phyloP scores from a whole-genome alignment of 1,140 invertebrate genomes.

The Delia radicum region DNA sequence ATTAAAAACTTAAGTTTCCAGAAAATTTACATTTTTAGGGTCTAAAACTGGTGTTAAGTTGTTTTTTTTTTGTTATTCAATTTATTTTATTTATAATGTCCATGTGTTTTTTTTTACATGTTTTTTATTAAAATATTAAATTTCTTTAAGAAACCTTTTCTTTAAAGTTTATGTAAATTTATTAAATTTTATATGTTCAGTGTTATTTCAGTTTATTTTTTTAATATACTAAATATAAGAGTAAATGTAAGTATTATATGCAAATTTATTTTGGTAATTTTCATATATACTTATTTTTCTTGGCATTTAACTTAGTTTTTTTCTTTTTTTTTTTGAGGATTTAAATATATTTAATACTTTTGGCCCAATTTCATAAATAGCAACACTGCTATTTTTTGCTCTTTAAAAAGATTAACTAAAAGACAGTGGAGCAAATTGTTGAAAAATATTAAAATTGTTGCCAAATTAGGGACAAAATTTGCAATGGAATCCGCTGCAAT shows the following conservation, averaged over 20 bases:
- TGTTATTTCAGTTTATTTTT: not conserved
- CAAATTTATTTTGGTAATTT: constrained; percentile 17
- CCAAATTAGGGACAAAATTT: too few species aligned
- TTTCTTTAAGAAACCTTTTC: not conserved
- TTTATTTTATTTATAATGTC: not conserved
- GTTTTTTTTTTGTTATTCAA: not conserved
- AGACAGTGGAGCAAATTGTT: not conserved
- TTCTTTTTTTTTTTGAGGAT: not conserved
- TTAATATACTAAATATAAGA: too few species aligned
- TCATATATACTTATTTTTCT: not conserved
- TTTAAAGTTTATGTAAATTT: not conserved
- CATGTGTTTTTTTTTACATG: not conserved
- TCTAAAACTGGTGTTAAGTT: not conserved
- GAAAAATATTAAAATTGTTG: too few species aligned
- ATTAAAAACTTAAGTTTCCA: too few species aligned
- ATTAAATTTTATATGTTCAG: not conserved
- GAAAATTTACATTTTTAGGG: not conserved
- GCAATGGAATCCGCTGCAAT: too few species aligned
- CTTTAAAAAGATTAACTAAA: not conserved
- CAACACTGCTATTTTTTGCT: not conserved
- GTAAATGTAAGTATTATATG: not conserved
- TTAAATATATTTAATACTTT: constrained; percentile 10
- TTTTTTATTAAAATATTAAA: not conserved
- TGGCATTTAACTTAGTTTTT: not conserved
- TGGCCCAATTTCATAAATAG: not conserved